Evolutionary conservation across 2,888 invertebrate species (phyloP), one percentile per base, ranked within the genome.

Genomic region (Carabus problematicus): DNA sequence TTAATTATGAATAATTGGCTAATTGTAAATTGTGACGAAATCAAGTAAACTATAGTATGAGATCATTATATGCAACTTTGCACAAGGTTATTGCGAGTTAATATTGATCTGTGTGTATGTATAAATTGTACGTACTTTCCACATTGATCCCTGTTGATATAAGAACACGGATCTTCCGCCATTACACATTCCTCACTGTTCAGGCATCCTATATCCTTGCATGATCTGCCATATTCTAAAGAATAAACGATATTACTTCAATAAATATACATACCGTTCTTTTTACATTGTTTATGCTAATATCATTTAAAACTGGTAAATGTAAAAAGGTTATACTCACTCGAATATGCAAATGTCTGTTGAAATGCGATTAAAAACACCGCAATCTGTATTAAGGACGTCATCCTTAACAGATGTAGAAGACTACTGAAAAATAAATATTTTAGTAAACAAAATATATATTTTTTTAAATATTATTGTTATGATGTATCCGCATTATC

Each of bases 151-250:
- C 84, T 81, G 73, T 86, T 85, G 12, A 87, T 87, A 74, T 84
- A 85, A 11, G 84, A 82, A 79, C 93, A 93, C 0, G 90, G 89
- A 75, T 92, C 91, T 76, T 89, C 88, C 0, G 86, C 86, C 78
- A 91, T 85, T 68, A 91, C 86, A 80, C 93, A 93, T 70, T 87
- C 86, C 82, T 93, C 87, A 76, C 84, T 89, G 77, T 86, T 88
- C 64, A 87, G 82, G 77, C 93, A 93, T 60, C 92, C 92, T 75
- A 93, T 93, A 77, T 93, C 93, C 76, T 85, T 86, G 80, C 93
- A 93, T 18, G 87, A 85, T 74, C 92, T 86, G 71, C 92, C 92
- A 79, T 91, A 93, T 81, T 93, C 92, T 93, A 83, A 47, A 84
- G 83, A 54, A 58, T 61, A 29, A 29, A 29, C 1, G 55, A 60